Base-by-base conservation (phyloP, 1,140 invertebrate genomes). In the Rhizoglyphus robini region DNA sequence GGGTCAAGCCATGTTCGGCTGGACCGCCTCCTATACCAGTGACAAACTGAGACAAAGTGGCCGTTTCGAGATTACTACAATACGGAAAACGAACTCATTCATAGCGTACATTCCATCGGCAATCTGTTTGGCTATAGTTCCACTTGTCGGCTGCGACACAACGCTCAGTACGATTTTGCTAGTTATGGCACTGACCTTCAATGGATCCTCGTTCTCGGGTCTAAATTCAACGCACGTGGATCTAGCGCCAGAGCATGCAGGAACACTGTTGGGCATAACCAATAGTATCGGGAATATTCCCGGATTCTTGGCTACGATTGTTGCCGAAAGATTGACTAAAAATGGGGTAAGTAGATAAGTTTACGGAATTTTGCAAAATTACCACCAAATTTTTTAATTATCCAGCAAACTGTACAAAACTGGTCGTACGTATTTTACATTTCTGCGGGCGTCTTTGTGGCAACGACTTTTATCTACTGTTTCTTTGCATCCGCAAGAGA, bases 341-440 rank as follows among this genome's bases (percentile, higher is more conserved):
- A 51, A 67, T 46, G 69, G 68, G 46, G 77, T 78, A 72, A 72
- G 71, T n/a, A 31, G 18, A 4, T 25, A 23, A 54, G 31, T 51
- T n/a, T n/a, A n/a, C n/a, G n/a, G n/a, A n/a, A n/a, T 25, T 11
- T 18, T n/a, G n/a, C n/a, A n/a, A n/a, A n/a, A n/a, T n/a, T n/a
- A n/a, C n/a, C n/a, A n/a, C n/a, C 18, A 57, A 62, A 34, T 60
- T 68, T 54, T 31, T 57, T 74, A 38, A 48, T 30, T 58, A 82
- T 82, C 66, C 73, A 93, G 88, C 81, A 86, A 81, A 85, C 83
- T 0, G 82, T 87, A 67, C 79, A 78, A 32, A 83, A 86, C 3
- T 95, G 90, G 90, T 82, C 85, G 32, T 81, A 85, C 0, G 84
- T 93, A 68, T 93, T 94, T 75, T 88, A 84, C 73, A 83, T 87